Conservation (phyloP, 2,113 vertebrate species). For the Alligator sinensis region DNA sequence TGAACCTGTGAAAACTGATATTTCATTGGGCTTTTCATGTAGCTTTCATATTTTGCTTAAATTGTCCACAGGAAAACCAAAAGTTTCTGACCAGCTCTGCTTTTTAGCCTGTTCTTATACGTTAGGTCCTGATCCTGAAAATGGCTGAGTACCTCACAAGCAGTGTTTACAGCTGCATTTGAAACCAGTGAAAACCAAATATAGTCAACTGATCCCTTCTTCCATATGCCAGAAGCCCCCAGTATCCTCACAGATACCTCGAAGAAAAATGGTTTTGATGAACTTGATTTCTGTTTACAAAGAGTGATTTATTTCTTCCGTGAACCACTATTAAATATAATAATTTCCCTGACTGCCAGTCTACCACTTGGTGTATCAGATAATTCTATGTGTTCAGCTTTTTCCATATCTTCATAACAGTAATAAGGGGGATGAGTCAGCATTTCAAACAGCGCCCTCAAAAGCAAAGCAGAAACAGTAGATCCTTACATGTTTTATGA, state of each 20-base stretch:
- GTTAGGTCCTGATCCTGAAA: not conserved
- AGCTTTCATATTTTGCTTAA: not conserved
- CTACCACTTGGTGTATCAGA: not conserved
- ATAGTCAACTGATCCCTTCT: not conserved
- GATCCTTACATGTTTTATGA: not conserved
- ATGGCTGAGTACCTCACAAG: not conserved
- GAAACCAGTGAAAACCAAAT: not conserved
- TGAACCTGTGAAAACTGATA: too few species aligned
- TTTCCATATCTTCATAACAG: not conserved
- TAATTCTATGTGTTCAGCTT: rapidly evolving
- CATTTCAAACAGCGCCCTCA: conserved; percentile 1
- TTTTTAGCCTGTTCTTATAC: not conserved
- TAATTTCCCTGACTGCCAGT: not conserved
- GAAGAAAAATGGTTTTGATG: not conserved
- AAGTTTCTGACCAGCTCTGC: not conserved
- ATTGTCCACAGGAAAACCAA: not conserved
- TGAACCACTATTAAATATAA: not conserved
- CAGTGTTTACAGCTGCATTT: not conserved
- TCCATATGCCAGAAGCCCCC: not conserved
- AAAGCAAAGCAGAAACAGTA: not conserved
- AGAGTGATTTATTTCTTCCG: not conserved
- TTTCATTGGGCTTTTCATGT: too few species aligned
- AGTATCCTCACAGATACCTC: not conserved
- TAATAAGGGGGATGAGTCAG: not conserved
- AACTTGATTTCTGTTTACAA: not conserved